These are phyloP conservation scores for Protomyctophum bolini DNA, from an alignment of 2,113 vertebrate species.

Conservation along the genomic window DNA sequence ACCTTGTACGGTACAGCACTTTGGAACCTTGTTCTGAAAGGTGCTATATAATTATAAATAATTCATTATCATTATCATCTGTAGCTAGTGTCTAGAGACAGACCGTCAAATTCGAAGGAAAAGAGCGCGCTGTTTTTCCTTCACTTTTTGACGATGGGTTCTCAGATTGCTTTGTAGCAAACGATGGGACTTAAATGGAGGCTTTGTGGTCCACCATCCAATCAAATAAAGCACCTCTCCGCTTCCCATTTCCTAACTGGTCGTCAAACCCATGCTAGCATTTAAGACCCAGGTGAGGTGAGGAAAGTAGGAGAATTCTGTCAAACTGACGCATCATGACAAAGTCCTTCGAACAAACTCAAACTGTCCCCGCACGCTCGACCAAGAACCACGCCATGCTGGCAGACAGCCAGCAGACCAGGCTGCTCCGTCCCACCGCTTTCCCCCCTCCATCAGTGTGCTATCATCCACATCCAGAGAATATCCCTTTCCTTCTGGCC, in stretches of 20 bases:
- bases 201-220: no score
- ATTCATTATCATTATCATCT: no score
- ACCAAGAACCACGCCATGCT: not conserved
- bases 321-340: conserved; percentile 20
- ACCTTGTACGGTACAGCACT: no score
- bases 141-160: no score
- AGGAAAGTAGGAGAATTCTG: conserved; percentile 45
- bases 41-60: no score
- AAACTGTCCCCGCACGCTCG: conserved; percentile 9
- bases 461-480: conserved; percentile 57
- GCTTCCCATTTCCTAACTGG: conserved; percentile 8
- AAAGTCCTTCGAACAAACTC: conserved; percentile 34
- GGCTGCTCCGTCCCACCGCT: conserved; percentile 34
- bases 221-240: not conserved
- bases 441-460: conserved; percentile 36
- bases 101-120: no score
- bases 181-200: no score
- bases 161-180: no score
- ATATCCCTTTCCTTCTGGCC: conserved; percentile 67
- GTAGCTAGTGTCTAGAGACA: no score
- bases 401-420: conserved; percentile 38
- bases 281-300: conserved; percentile 35
- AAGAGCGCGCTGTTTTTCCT: no score
- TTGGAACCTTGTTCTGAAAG: no score
- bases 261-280: not conserved